Evolutionary conservation across 2,797 vertebrate genomes (phyloP), one percentile per base, ranked within the genome.

Genomic region (Loris lydekkerianus): DNA sequence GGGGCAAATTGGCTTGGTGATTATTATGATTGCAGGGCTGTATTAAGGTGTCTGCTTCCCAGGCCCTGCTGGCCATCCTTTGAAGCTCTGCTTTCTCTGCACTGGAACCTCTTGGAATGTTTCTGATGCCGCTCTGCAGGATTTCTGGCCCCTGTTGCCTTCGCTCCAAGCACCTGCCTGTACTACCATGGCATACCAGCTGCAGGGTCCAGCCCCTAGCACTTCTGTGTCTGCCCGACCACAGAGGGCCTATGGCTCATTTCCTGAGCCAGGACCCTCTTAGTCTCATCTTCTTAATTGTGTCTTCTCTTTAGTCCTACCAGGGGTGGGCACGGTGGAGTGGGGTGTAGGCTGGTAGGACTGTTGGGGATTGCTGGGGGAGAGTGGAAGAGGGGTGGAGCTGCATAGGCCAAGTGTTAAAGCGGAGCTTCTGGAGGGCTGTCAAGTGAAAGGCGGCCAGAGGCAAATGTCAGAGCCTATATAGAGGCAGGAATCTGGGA

Each of bases 401-500:
- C 93, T 95, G 82, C 53, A 72, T 82, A 92, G 96, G 53, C 40
- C 91, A 93, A 96, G 91, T 96, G 83, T 86, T 97, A 43, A 95
- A 93, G 65, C 1, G 0, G 92, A 94, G 75, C 82, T 96, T 91
- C 96, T 97, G 88, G 96, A 96, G 96, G 95, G 75, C 73, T 97
- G 86, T 95, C 88, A 97, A 97, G 72, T 86, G 83, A 96, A 96
- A 97, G 65, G 94, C 34, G 76, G 97, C 96, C 95, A 97, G 97
- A 97, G 91, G 92, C 96, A 97, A 97, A 95, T 96, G 96, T 96
- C 94, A 97, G 92, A 97, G 95, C 94, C 96, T 96, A 97, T 97
- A 96, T 96, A 97, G 97, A 97, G 95, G 92, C 96, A 97, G 91
- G 96, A 97, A 96, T 96, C 94, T 96, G 95, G 92, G 96, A 96